These are phyloP conservation scores for Hirtodrosophila histrioides DNA, from an alignment of 2,888 invertebrate genomes.

Conservation along the genomic window DNA sequence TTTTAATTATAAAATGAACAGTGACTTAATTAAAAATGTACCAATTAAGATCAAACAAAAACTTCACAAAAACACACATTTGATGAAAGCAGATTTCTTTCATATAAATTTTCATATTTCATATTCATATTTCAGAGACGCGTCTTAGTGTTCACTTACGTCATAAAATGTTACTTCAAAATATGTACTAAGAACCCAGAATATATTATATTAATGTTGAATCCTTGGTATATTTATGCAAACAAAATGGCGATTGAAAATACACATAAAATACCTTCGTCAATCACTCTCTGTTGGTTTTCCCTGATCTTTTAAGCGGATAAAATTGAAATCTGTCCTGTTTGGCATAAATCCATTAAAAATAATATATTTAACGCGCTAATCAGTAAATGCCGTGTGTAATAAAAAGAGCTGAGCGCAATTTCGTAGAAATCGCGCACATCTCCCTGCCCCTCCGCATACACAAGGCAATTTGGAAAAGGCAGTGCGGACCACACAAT, in stretches of 20 bases:
- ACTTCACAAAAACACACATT: too few relatives aligned
- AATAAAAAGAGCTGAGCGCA: conserved; percentile 17
- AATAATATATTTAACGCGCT: conserved; percentile 19
- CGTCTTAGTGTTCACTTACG: too few relatives aligned
- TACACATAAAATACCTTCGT: background rate
- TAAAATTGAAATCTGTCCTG: conserved; percentile 35
- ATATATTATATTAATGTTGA: background rate
- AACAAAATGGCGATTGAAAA: conserved; percentile 1
- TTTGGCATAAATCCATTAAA: conserved; percentile 42
- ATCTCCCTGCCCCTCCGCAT: conserved; percentile 16
- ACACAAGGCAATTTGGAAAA: conserved; percentile 30
- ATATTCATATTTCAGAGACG: too few relatives aligned
- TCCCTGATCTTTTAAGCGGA: conserved; percentile 12
- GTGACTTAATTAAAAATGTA: too few relatives aligned
- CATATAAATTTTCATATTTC: too few relatives aligned
- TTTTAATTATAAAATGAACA: too few relatives aligned
- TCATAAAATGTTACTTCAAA: too few relatives aligned
- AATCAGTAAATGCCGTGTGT: conserved; percentile 5
- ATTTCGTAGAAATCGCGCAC: conserved; percentile 56
- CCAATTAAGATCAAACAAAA: too few relatives aligned
- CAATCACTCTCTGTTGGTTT: conserved; percentile 2
- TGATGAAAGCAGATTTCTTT: too few relatives aligned
- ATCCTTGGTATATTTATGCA: background rate
- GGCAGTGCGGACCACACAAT: conserved; percentile 14
- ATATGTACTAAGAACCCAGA: too few relatives aligned